phyloP scores from a whole-genome alignment of 2,113 vertebrate genomes.

The Cyanoramphus novaezelandiae region DNA sequence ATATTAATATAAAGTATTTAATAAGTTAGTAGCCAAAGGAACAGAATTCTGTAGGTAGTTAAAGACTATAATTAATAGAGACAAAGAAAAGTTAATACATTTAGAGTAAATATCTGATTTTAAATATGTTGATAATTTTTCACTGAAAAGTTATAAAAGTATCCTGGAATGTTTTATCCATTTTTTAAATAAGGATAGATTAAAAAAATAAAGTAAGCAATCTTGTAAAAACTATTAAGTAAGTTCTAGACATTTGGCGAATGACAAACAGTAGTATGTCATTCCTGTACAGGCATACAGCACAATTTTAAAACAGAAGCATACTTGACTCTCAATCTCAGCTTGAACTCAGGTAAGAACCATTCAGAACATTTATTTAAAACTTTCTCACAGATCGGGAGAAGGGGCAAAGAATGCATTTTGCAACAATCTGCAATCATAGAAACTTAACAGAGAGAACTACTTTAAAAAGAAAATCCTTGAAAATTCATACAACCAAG shows the following conservation, averaged over 20 bases:
- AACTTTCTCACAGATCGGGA: background rate
- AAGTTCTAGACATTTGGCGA: background rate
- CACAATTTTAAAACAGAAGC: background rate
- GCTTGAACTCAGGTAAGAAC: background rate
- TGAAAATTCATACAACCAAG: background rate
- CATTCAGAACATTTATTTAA: background rate
- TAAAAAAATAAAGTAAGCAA: background rate
- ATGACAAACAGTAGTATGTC: background rate
- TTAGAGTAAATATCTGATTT: background rate
- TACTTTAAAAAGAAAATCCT: background rate
- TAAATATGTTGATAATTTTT: background rate
- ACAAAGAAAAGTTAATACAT: constrained; percentile 15
- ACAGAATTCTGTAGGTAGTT: constrained; percentile 48
- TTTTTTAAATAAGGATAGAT: background rate
- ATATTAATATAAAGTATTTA: constrained; percentile 84
- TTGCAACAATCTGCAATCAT: background rate
- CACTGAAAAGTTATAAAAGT: background rate
- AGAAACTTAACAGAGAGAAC: background rate
- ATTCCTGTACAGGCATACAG: background rate
- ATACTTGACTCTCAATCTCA: background rate
- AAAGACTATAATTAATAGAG: constrained; percentile 29
- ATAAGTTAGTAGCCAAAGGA: constrained; percentile 76
- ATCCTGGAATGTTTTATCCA: background rate
- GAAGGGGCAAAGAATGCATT: background rate
- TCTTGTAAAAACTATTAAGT: background rate